Percentiles rank a stretch among this genome's conserved stretches.
Evolutionary conservation across 2,797 vertebrate species (phyloP).

Genomic region (Euphonia xanthogaster): DNA sequence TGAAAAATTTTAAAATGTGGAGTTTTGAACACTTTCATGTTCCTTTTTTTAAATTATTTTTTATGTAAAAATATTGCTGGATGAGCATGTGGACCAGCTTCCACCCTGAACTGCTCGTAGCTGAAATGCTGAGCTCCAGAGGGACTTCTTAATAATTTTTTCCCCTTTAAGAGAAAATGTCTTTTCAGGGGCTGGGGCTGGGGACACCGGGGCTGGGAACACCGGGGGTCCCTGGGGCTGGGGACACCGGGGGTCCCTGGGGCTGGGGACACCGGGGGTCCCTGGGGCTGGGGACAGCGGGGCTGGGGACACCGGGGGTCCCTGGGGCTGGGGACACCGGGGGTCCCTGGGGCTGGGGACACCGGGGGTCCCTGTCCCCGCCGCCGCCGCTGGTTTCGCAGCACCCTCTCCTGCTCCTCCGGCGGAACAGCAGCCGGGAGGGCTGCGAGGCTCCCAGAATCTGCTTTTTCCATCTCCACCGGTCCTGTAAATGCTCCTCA

Average conservation of each 20-base stretch:
- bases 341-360: not conserved
- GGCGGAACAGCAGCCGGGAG: not conserved
- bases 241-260: too few relatives aligned
- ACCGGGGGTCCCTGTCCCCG: not conserved
- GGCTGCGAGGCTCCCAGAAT: rapidly evolving
- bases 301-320: too few relatives aligned
- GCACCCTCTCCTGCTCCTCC: constrained; percentile 32
- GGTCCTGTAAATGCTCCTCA: not conserved
- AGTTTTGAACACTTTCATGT: not conserved
- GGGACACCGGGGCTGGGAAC: not conserved
- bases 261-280: too few relatives aligned
- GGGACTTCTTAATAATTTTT: not conserved
- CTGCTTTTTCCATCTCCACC: rapidly evolving
- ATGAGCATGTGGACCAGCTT: rapidly evolving
- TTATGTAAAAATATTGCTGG: not conserved
- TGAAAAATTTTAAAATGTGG: not conserved
- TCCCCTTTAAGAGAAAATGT: rapidly evolving
- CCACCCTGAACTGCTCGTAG: not conserved
- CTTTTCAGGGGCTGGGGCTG: not conserved
- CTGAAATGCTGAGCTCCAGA: rapidly evolving
- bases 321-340: too few relatives aligned
- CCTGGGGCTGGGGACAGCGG: too few relatives aligned
- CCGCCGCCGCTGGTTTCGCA: constrained; percentile 1
- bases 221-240: too few relatives aligned
- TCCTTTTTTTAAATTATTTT: not conserved